Conservation (phyloP, 2,888 invertebrate genomes). For the Drosophila fungiperda region DNA sequence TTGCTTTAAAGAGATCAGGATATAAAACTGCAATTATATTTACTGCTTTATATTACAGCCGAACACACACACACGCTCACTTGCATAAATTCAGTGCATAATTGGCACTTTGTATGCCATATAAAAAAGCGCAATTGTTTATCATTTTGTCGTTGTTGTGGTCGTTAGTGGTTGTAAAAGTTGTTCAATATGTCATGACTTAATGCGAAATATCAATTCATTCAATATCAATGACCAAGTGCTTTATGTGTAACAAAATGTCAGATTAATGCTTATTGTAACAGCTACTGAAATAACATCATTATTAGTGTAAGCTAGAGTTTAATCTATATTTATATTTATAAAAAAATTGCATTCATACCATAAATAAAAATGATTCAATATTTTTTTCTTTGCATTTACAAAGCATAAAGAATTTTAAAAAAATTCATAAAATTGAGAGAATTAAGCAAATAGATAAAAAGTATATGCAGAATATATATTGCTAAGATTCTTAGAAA, state of each 20-base stretch:
- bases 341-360: neutral
- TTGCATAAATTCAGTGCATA: slow-evolving; percentile 4
- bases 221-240: slow-evolving; percentile 39
- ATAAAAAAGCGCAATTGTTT: slow-evolving; percentile 50
- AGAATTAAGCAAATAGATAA: neutral
- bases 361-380: neutral
- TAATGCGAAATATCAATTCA: slow-evolving; percentile 10
- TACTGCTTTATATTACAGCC: slow-evolving; percentile 52
- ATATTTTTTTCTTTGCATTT: neutral
- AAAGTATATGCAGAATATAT: neutral
- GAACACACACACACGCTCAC: slow-evolving; percentile 28
- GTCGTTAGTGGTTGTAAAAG: slow-evolving; percentile 23
- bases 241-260: slow-evolving; percentile 29
- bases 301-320: neutral
- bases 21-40: slow-evolving; percentile 71
- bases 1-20: slow-evolving; percentile 44
- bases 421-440: neutral
- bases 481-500: neutral
- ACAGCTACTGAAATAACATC: neutral
- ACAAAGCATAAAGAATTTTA: neutral
- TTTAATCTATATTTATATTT: neutral
- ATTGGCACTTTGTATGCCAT: slow-evolving; percentile 20
- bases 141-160: slow-evolving; percentile 10
- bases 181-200: slow-evolving; percentile 14
- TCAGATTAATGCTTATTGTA: neutral